Base-by-base conservation (phyloP, 1,140 invertebrate genomes). In the fruit fly (Drosophila melanogaster) region DNA sequence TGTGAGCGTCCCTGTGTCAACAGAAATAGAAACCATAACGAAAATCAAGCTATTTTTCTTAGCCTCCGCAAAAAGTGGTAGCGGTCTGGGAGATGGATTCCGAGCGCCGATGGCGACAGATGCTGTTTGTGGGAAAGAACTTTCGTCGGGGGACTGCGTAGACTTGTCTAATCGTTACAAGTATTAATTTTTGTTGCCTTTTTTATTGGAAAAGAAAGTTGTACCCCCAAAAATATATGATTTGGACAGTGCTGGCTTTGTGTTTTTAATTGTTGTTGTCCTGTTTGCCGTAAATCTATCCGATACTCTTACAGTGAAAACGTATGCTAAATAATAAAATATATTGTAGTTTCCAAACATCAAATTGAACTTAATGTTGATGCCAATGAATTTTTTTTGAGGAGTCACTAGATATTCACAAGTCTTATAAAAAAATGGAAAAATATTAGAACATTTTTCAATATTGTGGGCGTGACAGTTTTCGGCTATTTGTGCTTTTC, bases 1-100 rank as follows among this genome's bases (percentile, higher is more conserved):
- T 24, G 24, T 24, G 24, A 2, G 24, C 24, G 24, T 24, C 5
- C 24, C 24, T 26, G 5, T 26, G 24, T 26, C 24, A 26, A 56
- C 15, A 53, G 35, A 64, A 74, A 51, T 37, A 17, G 59, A 77
- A 85, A 70, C 56, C 67, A 77, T 77, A 77, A 74, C 62, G 73
- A 86, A 85, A 86, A 85, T 74, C 77, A 86, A 86, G 86, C 81
- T 69, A 70, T 81, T 85, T 86, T 85, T 81, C 81, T 73, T 77
- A 85, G 77, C 66, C 65, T n/a, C 37, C 0, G 50, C 22, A 15
- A 58, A 38, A 33, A 15, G 33, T 33, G 6, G 47, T 17, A 49
- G 50, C 4, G n/a, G 59, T 47, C 44, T 15, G 22, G 12, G 8
- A n/a, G 40, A 41, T 64, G 12, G 46, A 64, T 41, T 51, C 41